Percentiles rank a stretch among this genome's conserved stretches.
phyloP scores from a whole-genome alignment of 2,113 vertebrate species.

The Diadophis punctatus region DNA sequence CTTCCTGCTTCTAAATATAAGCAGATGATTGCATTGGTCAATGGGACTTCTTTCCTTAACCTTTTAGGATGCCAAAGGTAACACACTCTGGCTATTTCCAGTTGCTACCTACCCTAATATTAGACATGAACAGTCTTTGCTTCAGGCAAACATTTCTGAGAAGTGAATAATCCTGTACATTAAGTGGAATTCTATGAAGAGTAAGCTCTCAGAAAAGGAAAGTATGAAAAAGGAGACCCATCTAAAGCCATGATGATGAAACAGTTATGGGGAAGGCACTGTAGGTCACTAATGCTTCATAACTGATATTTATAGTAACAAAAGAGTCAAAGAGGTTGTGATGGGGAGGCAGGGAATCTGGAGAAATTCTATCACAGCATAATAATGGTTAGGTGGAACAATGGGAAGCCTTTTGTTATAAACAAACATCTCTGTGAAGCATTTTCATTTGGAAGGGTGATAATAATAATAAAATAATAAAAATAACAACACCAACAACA shows the following conservation, averaged over 20 bases:
- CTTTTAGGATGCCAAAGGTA: not conserved
- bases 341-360: not conserved
- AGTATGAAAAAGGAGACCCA: not conserved
- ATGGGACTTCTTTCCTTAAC: not conserved
- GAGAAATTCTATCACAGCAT: not conserved
- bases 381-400: not conserved
- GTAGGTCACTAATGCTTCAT: not conserved
- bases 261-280: not conserved
- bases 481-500: too few relatives aligned
- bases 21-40: not conserved
- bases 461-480: too few relatives aligned
- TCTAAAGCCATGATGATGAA: not conserved
- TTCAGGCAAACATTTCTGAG: not conserved
- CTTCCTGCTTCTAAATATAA: not conserved
- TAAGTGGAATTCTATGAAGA: not conserved
- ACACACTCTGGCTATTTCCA: not conserved
- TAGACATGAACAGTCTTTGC: not conserved
- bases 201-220: not conserved
- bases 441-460: not conserved
- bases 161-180: not conserved
- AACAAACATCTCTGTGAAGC: not conserved
- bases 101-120: not conserved
- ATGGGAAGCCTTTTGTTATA: not conserved
- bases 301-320: not conserved
- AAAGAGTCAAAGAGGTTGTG: not conserved